These are phyloP conservation scores for Melipona quadrifasciata DNA, from an alignment of 1,140 invertebrate species.

Conservation along the genomic window DNA sequence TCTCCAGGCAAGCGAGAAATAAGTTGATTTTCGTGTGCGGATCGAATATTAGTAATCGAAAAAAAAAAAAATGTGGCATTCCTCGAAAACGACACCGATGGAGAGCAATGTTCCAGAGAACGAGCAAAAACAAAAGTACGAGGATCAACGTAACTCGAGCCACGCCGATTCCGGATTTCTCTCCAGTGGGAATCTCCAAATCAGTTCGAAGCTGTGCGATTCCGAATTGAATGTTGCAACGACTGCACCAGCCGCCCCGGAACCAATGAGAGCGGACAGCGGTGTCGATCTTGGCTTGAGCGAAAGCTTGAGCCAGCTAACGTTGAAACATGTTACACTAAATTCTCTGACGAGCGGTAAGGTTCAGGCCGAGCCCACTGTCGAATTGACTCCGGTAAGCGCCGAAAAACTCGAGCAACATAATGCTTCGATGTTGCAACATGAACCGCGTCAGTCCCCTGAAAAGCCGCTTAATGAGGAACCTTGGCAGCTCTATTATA, in stretches of 20 bases:
- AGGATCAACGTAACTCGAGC: slow-evolving; percentile 53
- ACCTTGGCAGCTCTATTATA: slow-evolving; percentile 84
- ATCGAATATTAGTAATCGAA: slow-evolving; percentile 36
- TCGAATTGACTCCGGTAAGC: slow-evolving; percentile 56
- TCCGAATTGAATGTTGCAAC: slow-evolving; percentile 36
- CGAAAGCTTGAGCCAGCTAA: slow-evolving; percentile 82
- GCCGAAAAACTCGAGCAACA: neutral
- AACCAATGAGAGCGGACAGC: slow-evolving; percentile 81
- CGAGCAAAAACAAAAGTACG: slow-evolving; percentile 18
- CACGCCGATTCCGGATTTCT: slow-evolving; percentile 82
- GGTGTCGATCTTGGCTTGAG: slow-evolving; percentile 82
- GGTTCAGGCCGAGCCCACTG: slow-evolving; percentile 58
- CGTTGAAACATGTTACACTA: slow-evolving; percentile 74
- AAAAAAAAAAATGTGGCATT: slow-evolving; percentile 68
- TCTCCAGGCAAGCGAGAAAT: neutral
- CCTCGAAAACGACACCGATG: slow-evolving; percentile 42
- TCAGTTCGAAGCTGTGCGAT: slow-evolving; percentile 74
- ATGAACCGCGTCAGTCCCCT: neutral
- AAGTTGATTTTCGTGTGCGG: neutral
- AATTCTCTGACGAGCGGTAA: slow-evolving; percentile 60
- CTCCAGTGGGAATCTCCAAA: slow-evolving; percentile 81
- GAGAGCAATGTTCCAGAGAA: slow-evolving; percentile 64
- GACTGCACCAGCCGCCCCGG: slow-evolving; percentile 47
- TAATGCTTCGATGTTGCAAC: neutral
- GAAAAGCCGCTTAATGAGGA: slow-evolving; percentile 63